Conservation (phyloP, 2,797 vertebrate species). For the Spinus pinus region DNA sequence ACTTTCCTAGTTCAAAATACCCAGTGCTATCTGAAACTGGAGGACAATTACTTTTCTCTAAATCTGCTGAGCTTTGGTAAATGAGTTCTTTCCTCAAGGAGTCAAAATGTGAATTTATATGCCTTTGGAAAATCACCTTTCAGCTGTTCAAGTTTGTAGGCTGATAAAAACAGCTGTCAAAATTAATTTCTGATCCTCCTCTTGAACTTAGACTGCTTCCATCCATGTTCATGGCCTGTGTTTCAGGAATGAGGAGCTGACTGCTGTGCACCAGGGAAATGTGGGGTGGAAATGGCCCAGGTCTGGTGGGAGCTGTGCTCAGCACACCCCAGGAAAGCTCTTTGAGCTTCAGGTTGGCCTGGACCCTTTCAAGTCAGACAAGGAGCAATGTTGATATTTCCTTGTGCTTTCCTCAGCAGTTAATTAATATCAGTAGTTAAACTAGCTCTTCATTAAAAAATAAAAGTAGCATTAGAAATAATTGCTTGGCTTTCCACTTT, state of each 20-base stretch:
- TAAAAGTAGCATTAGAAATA: not conserved
- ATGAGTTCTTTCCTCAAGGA: not conserved
- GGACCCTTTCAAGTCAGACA: not conserved
- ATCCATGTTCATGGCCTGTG: not conserved
- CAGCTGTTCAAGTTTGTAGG: not conserved
- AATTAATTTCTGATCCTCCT: not conserved
- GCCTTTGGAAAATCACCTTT: not conserved
- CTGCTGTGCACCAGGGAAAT: not conserved
- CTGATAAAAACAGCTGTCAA: not conserved
- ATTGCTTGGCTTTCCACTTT: not conserved
- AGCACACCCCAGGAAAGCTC: not conserved
- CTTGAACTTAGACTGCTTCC: not conserved
- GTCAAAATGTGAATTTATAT: not conserved
- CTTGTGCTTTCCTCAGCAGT: not conserved
- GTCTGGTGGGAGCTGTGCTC: not conserved
- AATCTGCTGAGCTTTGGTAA: constrained; percentile 10
- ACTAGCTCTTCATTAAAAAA: not conserved
- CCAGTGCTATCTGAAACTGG: not conserved
- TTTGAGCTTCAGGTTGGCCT: not conserved
- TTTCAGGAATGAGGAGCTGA: not conserved
- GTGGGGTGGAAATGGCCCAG: not conserved
- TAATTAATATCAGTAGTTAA: not conserved
- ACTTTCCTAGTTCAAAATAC: constrained; percentile 17
- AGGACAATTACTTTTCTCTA: not conserved
- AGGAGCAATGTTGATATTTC: not conserved